Evolutionary conservation across 2,888 invertebrate genomes (phyloP), one percentile per base, ranked within the genome.

Genomic region (Thymelicus lineola): DNA sequence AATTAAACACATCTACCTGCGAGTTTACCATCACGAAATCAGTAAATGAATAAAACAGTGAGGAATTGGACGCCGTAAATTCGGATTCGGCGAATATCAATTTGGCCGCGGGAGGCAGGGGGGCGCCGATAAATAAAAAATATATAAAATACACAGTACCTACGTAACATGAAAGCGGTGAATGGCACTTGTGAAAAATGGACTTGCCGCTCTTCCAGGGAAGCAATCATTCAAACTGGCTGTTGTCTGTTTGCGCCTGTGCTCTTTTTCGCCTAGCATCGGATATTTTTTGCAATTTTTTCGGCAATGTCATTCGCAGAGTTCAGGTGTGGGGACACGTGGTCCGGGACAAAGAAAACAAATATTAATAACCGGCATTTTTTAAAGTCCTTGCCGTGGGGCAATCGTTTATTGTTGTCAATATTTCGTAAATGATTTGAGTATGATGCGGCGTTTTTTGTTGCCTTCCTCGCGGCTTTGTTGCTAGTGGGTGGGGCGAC

Each of bases 171-270:
- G 90, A 90, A 92, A 90, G 91, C 92, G 86, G 88, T 88, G 92
- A 93, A 93, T 93, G 92, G 92, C 93, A 93, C 93, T 93, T 90
- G 92, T 93, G 93, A 93, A 93, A 93, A 93, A 93, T 93, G 93
- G 93, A 93, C 93, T 92, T 89, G 90, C 91, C 92, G 90, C 93
- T 91, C 92, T 93, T 92, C 88, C 91, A 88, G 93, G 87, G 92
- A 93, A 93, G 91, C 93, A 91, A 93, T 93, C 93, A 93, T 93
- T 93, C 93, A 93, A 92, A 93, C 93, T 86, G 90, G 82, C 88
- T 88, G 93, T 92, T 93, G 93, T 93, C 92, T 93, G 92, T 89
- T 91, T 90, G 87, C 86, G 91, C 91, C 90, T 90, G 80, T 90
- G 91, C 91, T 92, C 92, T 91, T 92, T 91, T 92, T 88, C 90